Evolutionary conservation across 2,113 vertebrate species (phyloP), one percentile per base, ranked within the genome.

Genomic region (Dicentrarchus labrax): DNA sequence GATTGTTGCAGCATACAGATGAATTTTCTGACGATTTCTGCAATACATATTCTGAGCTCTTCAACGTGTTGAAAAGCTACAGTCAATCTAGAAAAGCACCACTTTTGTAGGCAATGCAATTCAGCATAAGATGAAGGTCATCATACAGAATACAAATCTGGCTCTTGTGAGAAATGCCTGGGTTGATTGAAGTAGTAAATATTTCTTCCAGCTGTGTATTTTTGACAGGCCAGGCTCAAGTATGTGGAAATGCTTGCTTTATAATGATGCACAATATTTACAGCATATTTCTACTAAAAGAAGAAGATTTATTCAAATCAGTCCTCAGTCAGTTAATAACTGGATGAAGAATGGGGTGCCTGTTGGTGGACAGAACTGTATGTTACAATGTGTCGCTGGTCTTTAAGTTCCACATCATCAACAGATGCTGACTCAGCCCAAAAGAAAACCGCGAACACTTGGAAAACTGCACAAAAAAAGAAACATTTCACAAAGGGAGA

Each of bases 1-100:
- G 47, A 21, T 50, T 51, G 50, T 65, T 59, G 50, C 48, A 50
- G 76, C 71, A 57, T 17, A 53, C 36, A 38, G 41, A 74, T 66
- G 43, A 57, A 65, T 59, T 24, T 10, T 5, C n/a, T 66, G 74
- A 59, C 60, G 72, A 70, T 79, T 70, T 5, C 76, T n/a, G 1
- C 36, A 2, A 9, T 15, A 69, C 48, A 8, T 36, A 57, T 39
- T 56, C 21, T 21, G 70, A 75, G 57, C 76, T 48, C 1, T 3
- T 39, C 48, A 48, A 65, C 65, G 39, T 4, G 56, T 59, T 51
- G 43, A 85, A 56, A 75, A 10, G 50, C 48, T 30, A 0, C 15
- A 10, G 65, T 15, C 47, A 19, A 16, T 82, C 19, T 2, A 48
- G 48, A 56, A 30, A 66, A 73, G 61, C 15, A 39, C 5, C 47